Evolutionary conservation across 2,888 invertebrate species (phyloP), one percentile per base, ranked within the genome.

Genomic region (Sycophila texana): DNA sequence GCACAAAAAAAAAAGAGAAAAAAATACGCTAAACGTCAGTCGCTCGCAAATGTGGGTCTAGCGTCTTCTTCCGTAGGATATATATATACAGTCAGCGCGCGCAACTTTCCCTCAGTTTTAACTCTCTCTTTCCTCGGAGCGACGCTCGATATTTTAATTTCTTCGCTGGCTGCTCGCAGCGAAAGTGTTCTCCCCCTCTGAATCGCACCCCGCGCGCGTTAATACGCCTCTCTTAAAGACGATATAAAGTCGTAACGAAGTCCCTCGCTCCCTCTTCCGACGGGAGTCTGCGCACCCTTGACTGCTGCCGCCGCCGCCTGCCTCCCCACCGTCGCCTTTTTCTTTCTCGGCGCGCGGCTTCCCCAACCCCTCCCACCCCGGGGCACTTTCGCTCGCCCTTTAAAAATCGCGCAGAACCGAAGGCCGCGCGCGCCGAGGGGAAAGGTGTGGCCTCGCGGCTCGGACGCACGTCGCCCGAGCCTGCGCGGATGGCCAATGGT

Each of bases 401-500:
- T 67, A 60, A 67, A 51, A 61, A 61, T 55, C 76, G 61, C 68
- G 70, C 66, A 51, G 30, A 18, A 22, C 51, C 14, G 14, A 13
- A 58, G 3, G 70, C 77, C 80, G 20, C 30, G 60, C 51, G 58
- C 66, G 74, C 70, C 39, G 39, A 39, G 39, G 82, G 65, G 80
- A 85, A 86, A 87, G 87, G 87, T 86, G 87, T 86, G 87, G 87
- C 87, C 81, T 85, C 18, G 5, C 18, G 47, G 39, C 14, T 26
- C 39, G 26, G 58, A 13, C 20, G 30, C 12, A 14, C 51, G 57
- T 47, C 18, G 68, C 70, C 74, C 77, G 74, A 71, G 75, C 68
- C 39, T 85, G 87, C 84, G 86, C 89, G 87, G 84, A 84, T 88
- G 87, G 86, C 86, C 89, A 88, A 83, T 89, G 89, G 89, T 90